Conservation (phyloP, 2,797 vertebrate genomes). For the Dipus sagitta region DNA sequence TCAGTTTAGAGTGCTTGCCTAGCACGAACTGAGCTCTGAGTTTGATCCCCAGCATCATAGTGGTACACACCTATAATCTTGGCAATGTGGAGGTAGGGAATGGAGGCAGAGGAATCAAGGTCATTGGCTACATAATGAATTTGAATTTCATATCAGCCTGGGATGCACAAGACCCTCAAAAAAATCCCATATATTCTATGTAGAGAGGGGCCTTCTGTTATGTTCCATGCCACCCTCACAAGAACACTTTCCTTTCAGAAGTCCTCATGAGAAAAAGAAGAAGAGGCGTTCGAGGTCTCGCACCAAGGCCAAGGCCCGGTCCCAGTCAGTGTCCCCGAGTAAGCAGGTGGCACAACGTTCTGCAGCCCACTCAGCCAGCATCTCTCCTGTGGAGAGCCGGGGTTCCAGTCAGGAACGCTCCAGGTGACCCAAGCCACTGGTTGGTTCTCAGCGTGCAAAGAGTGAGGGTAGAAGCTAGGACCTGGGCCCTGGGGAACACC, state of each 20-base stretch:
- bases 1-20: neutral
- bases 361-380: constrained; percentile 87
- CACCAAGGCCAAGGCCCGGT: constrained; percentile 89
- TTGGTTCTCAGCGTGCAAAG: neutral
- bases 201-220: neutral
- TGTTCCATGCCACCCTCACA: neutral
- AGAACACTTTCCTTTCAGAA: constrained; percentile 82
- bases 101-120: neutral
- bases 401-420: constrained; percentile 94
- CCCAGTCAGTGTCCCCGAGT: constrained; percentile 91
- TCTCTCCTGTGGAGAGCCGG: constrained; percentile 94
- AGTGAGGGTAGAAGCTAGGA: no score
- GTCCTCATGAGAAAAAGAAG: constrained; percentile 93
- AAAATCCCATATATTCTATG: neutral
- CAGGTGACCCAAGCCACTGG: constrained; percentile 87
- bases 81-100: neutral
- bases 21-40: neutral
- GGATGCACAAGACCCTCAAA: neutral
- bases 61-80: neutral
- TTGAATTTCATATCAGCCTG: neutral
- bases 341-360: constrained; percentile 88
- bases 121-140: neutral
- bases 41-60: neutral
- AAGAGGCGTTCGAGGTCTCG: constrained; percentile 89
- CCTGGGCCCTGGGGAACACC: neutral